Base-by-base conservation (phyloP, 2,113 vertebrate species). In the Anolis sagrei region DNA sequence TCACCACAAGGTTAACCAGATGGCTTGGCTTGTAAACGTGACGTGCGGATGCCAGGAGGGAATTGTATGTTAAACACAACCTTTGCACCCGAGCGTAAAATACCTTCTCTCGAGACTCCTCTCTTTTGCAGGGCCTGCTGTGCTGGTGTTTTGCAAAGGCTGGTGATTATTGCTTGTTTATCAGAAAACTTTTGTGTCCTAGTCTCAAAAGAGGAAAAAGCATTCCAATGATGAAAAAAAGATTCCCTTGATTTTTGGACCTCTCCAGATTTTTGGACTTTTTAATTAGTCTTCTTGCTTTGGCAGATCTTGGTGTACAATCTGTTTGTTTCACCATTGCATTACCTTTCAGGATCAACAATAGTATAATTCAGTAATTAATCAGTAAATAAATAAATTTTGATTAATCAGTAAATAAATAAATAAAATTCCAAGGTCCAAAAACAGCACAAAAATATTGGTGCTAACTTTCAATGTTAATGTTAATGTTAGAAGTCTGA, bases 41-140 rank as follows among this genome's bases (percentile, higher is more conserved):
- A 7, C 14, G 0, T 5, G 3, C 58, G 29, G 39, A 68, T 87
- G 29, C 87, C 84, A 27, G 62, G 62, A 88, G 91, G 86, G 64
- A 91, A 84, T 87, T 79, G 66, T 27, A 29, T 85, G 90, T 90
- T 88, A 90, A 90, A 90, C 84, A 66, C n/a, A 49, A 16, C 48
- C 86, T 92, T 89, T 89, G 69, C 85, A 88, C 87, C 86, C 82
- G 86, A 64, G 84, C 84, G 51, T 85, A 82, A 87, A 90, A 89
- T 85, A 89, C 70, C 11, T 7, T 86, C 87, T 84, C 87, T 39
- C 2, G 81, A 80, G 76, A 81, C 69, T 48, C 88, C 77, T 82
- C 79, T 23, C 62, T 62, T 77, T 73, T 89, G 72, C 6, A 19
- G 23, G 19, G 27, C 61, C 64, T 0, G 18, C 66, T 91, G 81